A percentile compares a stretch with the other conserved stretches of the same genome.
Conservation (phyloP, 2,888 invertebrate species). For the Aproaerema taeniolella region DNA sequence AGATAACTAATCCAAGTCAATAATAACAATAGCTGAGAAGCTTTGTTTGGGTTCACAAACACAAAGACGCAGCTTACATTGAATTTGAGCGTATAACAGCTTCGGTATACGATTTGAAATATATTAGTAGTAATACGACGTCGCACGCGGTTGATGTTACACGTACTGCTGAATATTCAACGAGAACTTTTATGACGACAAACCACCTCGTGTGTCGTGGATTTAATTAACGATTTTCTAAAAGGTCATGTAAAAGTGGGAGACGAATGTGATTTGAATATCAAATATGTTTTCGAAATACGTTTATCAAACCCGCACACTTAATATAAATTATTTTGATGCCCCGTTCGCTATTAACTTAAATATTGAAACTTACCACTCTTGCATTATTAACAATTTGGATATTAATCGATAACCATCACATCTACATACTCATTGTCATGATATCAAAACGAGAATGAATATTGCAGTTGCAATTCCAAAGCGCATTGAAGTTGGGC, state of each 20-base stretch:
- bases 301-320: too few species aligned
- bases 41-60: constrained; percentile 28
- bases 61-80: constrained; percentile 15
- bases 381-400: constrained; percentile 12
- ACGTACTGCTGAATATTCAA: constrained; percentile 36
- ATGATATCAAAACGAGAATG: constrained; percentile 4
- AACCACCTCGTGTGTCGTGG: constrained; percentile 48
- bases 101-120: constrained; percentile 23
- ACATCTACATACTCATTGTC: constrained; percentile 10
- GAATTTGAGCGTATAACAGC: constrained; percentile 22
- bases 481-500: constrained; percentile 5
- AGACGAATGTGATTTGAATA: constrained; percentile 28
- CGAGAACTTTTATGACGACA: constrained; percentile 52
- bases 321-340: constrained; percentile 4
- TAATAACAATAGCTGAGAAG: constrained; percentile 35
- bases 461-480: constrained; percentile 2
- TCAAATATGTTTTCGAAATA: constrained; percentile 15
- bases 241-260: constrained; percentile 36
- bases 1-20: constrained; percentile 46
- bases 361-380: constrained; percentile 9
- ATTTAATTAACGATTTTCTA: constrained; percentile 57
- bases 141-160: constrained; percentile 6
- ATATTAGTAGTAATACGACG: constrained; percentile 12
- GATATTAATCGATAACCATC: constrained; percentile 13
- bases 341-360: constrained; percentile 3